A percentile compares a stretch with the other conserved stretches of the same genome.
These are phyloP conservation scores for Cabera pusaria DNA, from an alignment of 2,888 invertebrate species.

Conservation along the genomic window DNA sequence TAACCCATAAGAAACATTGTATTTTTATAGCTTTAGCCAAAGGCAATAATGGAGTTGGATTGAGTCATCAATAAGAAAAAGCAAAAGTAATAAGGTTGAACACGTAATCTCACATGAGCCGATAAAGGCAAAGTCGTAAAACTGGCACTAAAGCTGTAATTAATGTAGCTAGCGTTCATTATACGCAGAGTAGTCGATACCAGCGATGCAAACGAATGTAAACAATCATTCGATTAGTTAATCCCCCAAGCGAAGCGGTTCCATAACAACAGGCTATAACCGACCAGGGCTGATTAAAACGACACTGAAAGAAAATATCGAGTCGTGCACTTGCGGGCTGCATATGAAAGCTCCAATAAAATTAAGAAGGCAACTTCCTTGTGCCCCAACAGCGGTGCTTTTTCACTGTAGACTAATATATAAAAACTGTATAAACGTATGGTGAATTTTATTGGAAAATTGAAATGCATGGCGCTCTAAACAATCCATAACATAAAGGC, in stretches of 20 bases:
- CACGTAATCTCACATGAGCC: constrained; percentile 68
- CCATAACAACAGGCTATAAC: constrained; percentile 50
- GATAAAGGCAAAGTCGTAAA: constrained; percentile 72
- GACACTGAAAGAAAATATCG: constrained; percentile 44
- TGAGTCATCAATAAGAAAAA: constrained; percentile 66
- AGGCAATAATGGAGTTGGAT: constrained; percentile 43
- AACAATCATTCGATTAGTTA: constrained; percentile 75
- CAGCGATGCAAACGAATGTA: constrained; percentile 59
- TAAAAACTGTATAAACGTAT: constrained; percentile 10
- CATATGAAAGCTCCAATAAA: constrained; percentile 5
- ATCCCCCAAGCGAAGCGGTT: constrained; percentile 53
- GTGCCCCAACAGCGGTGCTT: background rate
- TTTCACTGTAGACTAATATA: constrained; percentile 21
- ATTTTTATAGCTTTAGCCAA: constrained; percentile 36
- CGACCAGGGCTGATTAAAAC: constrained; percentile 55
- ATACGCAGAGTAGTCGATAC: constrained; percentile 60
- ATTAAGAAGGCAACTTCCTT: constrained; percentile 6
- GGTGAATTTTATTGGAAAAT: constrained; percentile 22
- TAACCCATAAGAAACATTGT: constrained; percentile 34
- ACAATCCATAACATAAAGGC: constrained; percentile 41
- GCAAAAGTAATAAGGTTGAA: constrained; percentile 59
- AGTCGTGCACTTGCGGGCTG: constrained; percentile 27
- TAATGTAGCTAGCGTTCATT: constrained; percentile 72
- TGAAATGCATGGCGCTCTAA: constrained; percentile 27
- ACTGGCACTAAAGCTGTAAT: constrained; percentile 72